Percentiles rank a stretch among this genome's conserved stretches.
These are phyloP conservation scores for Strongylocentrotus purpuratus DNA, from an alignment of 35 echinoderm and acorn worm genomes.

Conservation along the genomic window DNA sequence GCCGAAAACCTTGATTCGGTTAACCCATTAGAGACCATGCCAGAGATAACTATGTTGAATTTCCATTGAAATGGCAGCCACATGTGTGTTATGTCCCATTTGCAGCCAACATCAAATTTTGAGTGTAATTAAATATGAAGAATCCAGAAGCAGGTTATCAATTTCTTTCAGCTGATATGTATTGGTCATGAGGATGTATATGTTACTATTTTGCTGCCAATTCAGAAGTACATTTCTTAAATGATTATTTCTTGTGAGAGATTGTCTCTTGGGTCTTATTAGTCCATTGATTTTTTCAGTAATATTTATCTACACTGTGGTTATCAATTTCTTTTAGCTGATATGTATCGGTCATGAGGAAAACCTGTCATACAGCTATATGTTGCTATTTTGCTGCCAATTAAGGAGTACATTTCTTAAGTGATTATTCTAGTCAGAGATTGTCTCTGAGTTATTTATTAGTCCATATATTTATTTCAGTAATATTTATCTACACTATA, in stretches of 20 bases:
- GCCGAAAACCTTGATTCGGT: conserved; percentile 16
- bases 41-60: background rate
- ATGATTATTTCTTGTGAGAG: background rate
- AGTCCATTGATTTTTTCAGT: background rate
- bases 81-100: background rate
- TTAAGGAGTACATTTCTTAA: background rate
- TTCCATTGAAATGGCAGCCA: background rate
- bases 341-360: no score
- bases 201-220: background rate
- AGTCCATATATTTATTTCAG: background rate
- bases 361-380: background rate
- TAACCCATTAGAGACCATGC: background rate
- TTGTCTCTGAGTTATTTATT: background rate
- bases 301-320: background rate
- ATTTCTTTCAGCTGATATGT: no score
- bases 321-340: no score
- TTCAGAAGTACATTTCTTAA: background rate
- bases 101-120: no score
- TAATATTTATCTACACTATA: background rate
- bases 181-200: background rate
- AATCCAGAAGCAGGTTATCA: no score
- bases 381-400: background rate
- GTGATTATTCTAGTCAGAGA: background rate
- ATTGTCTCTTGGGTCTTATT: background rate
- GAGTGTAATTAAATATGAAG: no score